Percentiles rank a stretch among this genome's conserved stretches.
Evolutionary conservation across 2,797 vertebrate genomes (phyloP).

Genomic region (Urosaurus nigricauda): DNA sequence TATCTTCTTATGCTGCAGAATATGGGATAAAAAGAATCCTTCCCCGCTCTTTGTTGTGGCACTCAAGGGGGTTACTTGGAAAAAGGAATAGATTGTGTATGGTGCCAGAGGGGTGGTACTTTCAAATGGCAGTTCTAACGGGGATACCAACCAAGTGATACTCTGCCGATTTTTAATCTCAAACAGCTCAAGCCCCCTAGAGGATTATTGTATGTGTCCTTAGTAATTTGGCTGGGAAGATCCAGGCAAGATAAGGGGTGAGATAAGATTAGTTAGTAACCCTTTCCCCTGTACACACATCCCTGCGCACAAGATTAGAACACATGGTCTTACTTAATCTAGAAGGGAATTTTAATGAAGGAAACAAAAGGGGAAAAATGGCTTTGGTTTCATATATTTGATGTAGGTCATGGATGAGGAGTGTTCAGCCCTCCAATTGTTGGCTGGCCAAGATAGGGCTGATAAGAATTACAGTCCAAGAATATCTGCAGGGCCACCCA

Average conservation of each 20-base stretch:
- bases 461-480: background rate
- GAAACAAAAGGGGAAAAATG: slow-evolving; percentile 11
- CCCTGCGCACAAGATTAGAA: background rate
- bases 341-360: background rate
- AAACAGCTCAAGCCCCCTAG: background rate
- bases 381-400: background rate
- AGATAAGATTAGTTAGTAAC: slow-evolving; percentile 11
- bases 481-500: too few species aligned
- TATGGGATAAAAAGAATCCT: background rate
- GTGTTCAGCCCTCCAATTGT: background rate
- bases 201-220: background rate
- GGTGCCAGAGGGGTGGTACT: background rate
- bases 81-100: background rate
- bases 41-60: background rate
- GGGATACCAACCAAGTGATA: background rate
- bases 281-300: background rate
- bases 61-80: background rate
- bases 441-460: background rate
- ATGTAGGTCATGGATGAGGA: too few species aligned
- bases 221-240: background rate
- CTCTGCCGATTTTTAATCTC: background rate
- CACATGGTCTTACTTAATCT: background rate
- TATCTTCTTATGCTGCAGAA: background rate
- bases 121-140: background rate
- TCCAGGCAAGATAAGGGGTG: background rate